Evolutionary conservation across 1,140 invertebrate species (phyloP), one percentile per base, ranked within the genome.

Genomic region (Drosophila repleta): DNA sequence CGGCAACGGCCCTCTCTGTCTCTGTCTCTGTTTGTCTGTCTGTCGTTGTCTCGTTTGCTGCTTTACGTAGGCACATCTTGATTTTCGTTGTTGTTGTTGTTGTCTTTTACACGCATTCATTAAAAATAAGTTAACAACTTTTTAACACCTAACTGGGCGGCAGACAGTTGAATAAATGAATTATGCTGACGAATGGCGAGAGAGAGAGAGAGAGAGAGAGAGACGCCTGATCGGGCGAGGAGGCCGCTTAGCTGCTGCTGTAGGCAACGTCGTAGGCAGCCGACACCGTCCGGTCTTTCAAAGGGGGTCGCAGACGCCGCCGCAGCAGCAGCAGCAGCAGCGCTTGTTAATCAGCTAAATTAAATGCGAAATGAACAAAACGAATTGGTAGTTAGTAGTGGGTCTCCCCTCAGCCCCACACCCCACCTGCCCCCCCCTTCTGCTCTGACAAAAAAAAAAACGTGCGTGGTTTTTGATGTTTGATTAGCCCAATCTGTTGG

Each of bases 121-220:
- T 90, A 90, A 90, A 90, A 90, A 90, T 90, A 88, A 90, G 88
- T 90, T 90, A 90, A 90, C 88, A 90, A 90, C 88, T 88, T 90
- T 90, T 90, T 90, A 90, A 90, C 87, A 90, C 87, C 87, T 90
- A 88, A 88, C 84, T 88, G 87, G 87, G 75, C 87, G 87, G 84
- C 83, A 88, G 84, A 88, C 83, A 87, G 82, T 87, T 87, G 82
- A 88, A 87, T 87, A 87, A 87, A 87, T 87, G 82, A 87, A 87
- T 87, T 87, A 87, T 87, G 82, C 82, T 87, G 82, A 87, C 82
- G 82, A 87, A 82, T 87, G 51, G 78, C 66, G 74, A 62, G 43
- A 45, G 18, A 45, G 17, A 17, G 35, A 35, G 21, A 18, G 32
- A 4, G 8, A 21, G 18, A 3, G 10, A 11, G 37, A 10, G 29